Evolutionary conservation across 2,888 invertebrate genomes (phyloP), one percentile per base, ranked within the genome.

Genomic region (Drosophila ochracea): DNA sequence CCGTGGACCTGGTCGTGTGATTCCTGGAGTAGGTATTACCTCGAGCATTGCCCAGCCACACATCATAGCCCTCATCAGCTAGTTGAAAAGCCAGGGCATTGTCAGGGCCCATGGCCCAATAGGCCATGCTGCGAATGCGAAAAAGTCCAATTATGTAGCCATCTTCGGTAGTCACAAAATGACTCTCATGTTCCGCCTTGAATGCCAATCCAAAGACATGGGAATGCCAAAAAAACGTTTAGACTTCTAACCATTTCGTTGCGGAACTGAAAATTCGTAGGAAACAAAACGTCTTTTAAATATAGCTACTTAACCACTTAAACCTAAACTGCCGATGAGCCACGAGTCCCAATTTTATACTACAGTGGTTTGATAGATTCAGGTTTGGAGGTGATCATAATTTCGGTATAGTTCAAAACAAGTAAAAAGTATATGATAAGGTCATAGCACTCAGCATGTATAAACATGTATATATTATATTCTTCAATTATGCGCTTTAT

Each of bases 151-250:
- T 39, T 1, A 91, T 69, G 41, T 92, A 92, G 25, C 90, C 92
- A 65, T 92, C 91, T 5, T 79, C 80, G 1, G 92, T 91, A 19
- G 76, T 59, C 6, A 89, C 80, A 41, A 72, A 31, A 50, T 97
- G 97, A 0, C 92, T 97, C 97, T 85, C 90, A 68, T 90, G 87
- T 0, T 57, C 49, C 96, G 10, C 61, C 3, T 10, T 2, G 35
- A 37, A 21, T 41, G 11, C 21, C 4, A 31, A 39, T 2, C 11
- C 50, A 25, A 19, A 71, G 53, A n/a, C 54, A 58, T 25, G 68
- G 28, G 25, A 30, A 37, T 3, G 35, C 19, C 19, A 82, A 53
- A n/a, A 11, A 28, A 19, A 58, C 43, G 33, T 64, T 59, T 19
- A 49, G 41, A 6, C 9, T 13, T 13, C 37, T 30, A 4, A 37